These are phyloP conservation scores for Lasius fuliginosus DNA, from an alignment of 2,888 invertebrate genomes.

Conservation along the genomic window DNA sequence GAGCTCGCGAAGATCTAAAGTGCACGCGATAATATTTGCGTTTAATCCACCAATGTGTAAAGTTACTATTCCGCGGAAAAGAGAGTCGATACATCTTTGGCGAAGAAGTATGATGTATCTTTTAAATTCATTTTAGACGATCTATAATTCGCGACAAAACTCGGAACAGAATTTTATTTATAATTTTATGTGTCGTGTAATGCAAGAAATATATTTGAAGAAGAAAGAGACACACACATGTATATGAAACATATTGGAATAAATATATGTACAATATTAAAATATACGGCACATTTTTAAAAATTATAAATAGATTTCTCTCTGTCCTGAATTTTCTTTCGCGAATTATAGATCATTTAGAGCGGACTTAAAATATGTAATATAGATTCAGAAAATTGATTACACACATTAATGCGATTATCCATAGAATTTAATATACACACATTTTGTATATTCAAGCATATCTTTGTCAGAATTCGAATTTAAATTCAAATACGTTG, in stretches of 20 bases:
- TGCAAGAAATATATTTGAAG: neutral
- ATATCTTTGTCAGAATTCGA: neutral
- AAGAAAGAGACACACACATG: neutral
- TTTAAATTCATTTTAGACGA: neutral
- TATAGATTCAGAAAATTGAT: neutral
- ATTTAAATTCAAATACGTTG: slow-evolving; percentile 3
- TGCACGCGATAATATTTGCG: neutral
- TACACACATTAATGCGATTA: neutral
- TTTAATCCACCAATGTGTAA: neutral
- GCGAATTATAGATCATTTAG: neutral
- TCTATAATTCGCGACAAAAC: neutral
- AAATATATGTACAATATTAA: neutral
- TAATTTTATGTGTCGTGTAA: neutral
- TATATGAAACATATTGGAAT: neutral
- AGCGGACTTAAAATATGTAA: neutral
- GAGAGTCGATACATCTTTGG: neutral
- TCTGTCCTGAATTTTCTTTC: neutral
- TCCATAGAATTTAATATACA: neutral
- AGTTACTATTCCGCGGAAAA: neutral
- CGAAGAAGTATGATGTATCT: neutral
- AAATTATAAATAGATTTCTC: neutral
- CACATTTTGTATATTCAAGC: neutral
- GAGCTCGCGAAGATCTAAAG: slow-evolving; percentile 9
- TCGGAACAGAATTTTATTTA: neutral
- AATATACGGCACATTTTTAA: neutral